Evolutionary conservation across 2,888 invertebrate species (phyloP).

Genomic region (Amphipoea oculea): DNA sequence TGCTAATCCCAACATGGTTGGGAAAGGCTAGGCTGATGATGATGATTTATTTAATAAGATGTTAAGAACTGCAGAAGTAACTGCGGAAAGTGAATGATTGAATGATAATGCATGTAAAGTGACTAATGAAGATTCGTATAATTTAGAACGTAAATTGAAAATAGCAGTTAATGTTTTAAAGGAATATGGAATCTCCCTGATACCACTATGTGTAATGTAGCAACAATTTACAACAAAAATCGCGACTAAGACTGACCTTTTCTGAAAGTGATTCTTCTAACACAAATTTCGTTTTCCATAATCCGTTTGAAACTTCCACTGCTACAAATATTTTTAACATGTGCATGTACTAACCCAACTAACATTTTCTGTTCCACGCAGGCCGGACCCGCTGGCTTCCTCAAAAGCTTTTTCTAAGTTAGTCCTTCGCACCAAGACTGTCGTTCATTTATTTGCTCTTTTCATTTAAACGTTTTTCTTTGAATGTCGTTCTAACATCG

Average conservation of each 20-base stretch:
- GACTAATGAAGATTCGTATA: constrained; percentile 1
- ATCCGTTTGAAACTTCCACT: neutral
- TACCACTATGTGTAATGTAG: neutral
- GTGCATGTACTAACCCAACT: constrained; percentile 71
- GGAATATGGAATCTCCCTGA: neutral
- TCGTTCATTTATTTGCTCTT: constrained; percentile 87
- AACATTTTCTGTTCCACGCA: constrained; percentile 86
- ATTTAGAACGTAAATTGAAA: neutral
- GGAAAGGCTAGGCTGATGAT: neutral
- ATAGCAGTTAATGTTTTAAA: constrained; percentile 6
- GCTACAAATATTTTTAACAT: constrained; percentile 11
- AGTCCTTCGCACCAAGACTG: constrained; percentile 90
- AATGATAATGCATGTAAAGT: constrained; percentile 15
- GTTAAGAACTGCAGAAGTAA: neutral
- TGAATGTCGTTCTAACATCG: constrained; percentile 80
- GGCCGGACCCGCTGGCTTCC: constrained; percentile 98
- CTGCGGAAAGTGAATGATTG: neutral
- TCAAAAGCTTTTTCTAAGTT: constrained; percentile 98
- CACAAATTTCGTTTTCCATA: neutral
- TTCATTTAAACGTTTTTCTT: constrained; percentile 80
- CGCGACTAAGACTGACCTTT: neutral
- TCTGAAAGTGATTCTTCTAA: neutral
- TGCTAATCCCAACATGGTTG: neutral
- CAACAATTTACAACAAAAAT: neutral
- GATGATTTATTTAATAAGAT: neutral